Evolutionary conservation across 2,113 vertebrate genomes (phyloP), one percentile per base, ranked within the genome.

Genomic region (Eubucco bourcierii): DNA sequence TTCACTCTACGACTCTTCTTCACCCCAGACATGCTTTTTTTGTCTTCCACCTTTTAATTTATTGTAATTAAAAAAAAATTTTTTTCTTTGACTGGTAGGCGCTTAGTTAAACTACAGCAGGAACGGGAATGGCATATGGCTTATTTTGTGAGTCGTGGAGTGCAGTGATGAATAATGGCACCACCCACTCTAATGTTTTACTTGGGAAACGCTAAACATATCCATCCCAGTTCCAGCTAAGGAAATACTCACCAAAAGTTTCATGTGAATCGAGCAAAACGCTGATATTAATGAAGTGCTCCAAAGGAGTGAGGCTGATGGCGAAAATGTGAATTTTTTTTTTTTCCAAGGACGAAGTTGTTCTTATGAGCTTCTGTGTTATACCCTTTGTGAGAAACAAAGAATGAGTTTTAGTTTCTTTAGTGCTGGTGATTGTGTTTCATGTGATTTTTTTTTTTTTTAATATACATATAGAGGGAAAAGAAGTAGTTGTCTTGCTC

Each of bases 81-180:
- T 87, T 93, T 93, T 96, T 4, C 87, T 93, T 93, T 96, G 88
- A 95, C 95, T 96, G 95, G 95, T 95, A 96, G 96, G 87, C 84
- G 92, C 91, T 97, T 98, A 97, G 97, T 97, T 97, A 97, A 96
- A 81, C 90, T 96, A 73, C 91, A 94, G 95, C 95, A 67, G 79
- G 97, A 95, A 96, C 46, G 88, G 93, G 80, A 20, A 88, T 94
- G 96, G 97, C 97, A 98, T 97, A 98, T 98, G 97, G 97, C 93
- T 97, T 95, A 56, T 97, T 97, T 94, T 95, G 92, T 83, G 95
- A 97, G 96, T 91, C 95, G 91, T 93, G 95, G 97, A 97, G 96
- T 95, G 95, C 96, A 92, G 97, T 60, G 96, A 97, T 98, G 96
- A 97, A 97, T 98, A 97, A 97, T 95, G 97, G 96, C 91, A 96